A percentile compares a stretch with the other conserved stretches of the same genome.
Evolutionary conservation across 2,797 vertebrate species (phyloP).

Genomic region (Cossypha caffra): DNA sequence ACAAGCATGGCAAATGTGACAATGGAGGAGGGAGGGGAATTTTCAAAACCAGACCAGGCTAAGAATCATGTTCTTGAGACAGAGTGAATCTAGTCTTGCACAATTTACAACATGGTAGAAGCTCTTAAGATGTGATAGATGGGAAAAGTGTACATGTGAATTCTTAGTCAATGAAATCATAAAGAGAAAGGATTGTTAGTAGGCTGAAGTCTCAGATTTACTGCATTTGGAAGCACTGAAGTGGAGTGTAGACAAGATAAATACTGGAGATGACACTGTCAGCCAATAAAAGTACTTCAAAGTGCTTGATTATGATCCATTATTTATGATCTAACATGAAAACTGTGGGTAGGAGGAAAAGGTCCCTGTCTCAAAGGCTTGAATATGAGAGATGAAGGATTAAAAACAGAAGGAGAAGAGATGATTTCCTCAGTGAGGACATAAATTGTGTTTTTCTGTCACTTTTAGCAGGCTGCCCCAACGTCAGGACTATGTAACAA

Average conservation of each 20-base stretch:
- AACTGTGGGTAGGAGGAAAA: not conserved
- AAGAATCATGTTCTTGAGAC: not conserved
- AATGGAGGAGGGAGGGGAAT: not conserved
- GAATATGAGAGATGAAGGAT: not conserved
- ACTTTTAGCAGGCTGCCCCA: not conserved
- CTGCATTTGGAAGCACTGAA: not conserved
- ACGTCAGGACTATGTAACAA: not conserved
- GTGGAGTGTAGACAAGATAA: not conserved
- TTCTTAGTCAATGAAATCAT: not conserved
- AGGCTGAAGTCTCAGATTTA: not conserved
- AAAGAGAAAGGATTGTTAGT: not conserved
- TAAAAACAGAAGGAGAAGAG: not conserved
- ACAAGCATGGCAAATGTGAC: not conserved
- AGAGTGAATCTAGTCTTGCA: not conserved
- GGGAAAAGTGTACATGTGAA: not conserved
- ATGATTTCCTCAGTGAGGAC: not conserved
- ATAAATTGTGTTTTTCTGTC: not conserved
- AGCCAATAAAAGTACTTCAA: slow-evolving; percentile 18
- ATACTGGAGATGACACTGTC: not conserved
- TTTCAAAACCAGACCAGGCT: slow-evolving; percentile 17
- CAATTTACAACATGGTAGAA: not conserved
- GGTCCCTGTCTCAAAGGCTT: not conserved
- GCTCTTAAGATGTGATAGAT: not conserved
- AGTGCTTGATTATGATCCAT: not conserved
- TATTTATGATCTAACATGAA: not conserved